phyloP scores from a whole-genome alignment of 2,113 vertebrate genomes.

The Lepisosteus osseus region DNA sequence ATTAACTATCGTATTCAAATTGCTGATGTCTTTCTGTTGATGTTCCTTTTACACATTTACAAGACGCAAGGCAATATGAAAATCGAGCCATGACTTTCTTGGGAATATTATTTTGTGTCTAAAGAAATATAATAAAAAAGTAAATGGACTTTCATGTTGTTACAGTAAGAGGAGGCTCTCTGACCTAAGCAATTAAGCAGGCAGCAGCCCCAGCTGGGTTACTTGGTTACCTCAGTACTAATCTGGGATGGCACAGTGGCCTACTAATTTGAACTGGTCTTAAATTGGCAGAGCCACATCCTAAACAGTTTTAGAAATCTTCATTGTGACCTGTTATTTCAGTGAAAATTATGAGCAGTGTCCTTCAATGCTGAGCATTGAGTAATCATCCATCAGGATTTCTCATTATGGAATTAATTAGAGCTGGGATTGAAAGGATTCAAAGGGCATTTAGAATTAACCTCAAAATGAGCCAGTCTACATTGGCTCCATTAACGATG shows the following conservation, averaged over 20 bases:
- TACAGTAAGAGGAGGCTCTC: neutral
- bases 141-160: too few relatives aligned
- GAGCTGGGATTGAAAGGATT: slow-evolving; percentile 31
- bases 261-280: neutral
- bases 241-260: neutral
- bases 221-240: neutral
- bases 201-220: neutral
- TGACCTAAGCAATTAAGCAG: neutral
- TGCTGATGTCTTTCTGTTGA: too few relatives aligned
- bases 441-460: slow-evolving; percentile 33
- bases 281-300: neutral
- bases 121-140: slow-evolving; percentile 24
- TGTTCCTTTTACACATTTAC: too few relatives aligned
- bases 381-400: slow-evolving; percentile 40
- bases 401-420: slow-evolving; percentile 56
- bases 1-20: too few relatives aligned
- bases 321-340: too few relatives aligned
- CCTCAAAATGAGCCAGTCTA: slow-evolving; percentile 9
- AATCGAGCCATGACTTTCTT: slow-evolving; percentile 25
- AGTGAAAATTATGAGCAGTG: neutral
- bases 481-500: neutral
- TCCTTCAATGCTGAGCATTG: slow-evolving; percentile 33
- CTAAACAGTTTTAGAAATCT: neutral
- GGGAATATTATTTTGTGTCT: slow-evolving; percentile 19
- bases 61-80: neutral